Percentiles rank a stretch among this genome's conserved stretches.
Evolutionary conservation across 2,113 vertebrate genomes (phyloP).

Genomic region (Ctenomys sociabilis): DNA sequence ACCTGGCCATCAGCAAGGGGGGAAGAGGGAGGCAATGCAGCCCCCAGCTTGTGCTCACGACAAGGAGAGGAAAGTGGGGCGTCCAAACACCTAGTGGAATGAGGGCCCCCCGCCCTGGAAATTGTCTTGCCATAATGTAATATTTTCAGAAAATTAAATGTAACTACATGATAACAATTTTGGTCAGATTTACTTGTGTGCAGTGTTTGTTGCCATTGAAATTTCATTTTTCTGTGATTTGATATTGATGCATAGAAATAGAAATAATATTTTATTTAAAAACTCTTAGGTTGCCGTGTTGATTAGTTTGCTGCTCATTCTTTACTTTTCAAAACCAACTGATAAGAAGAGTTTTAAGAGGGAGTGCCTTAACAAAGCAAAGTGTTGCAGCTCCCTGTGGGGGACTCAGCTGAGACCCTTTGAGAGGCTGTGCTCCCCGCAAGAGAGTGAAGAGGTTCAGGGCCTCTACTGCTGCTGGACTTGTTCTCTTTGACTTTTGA

Average conservation of each 20-base stretch:
- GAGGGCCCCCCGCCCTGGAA: neutral
- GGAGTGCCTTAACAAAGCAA: neutral
- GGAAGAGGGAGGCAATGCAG: neutral
- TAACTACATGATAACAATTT: neutral
- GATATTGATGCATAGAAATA: neutral
- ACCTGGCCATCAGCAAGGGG: neutral
- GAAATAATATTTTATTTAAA: neutral
- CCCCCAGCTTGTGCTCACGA: neutral
- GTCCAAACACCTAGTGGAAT: neutral
- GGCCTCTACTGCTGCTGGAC: neutral
- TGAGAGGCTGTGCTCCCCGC: neutral
- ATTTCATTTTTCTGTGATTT: neutral
- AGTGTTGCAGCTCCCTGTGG: neutral
- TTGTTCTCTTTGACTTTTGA: neutral
- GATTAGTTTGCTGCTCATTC: neutral
- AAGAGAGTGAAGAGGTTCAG: neutral
- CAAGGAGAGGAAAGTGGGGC: neutral
- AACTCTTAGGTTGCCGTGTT: neutral
- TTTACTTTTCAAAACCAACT: neutral
- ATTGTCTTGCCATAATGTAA: neutral
- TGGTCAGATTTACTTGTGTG: neutral
- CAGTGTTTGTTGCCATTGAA: neutral
- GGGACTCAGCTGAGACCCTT: neutral
- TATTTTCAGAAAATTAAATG: neutral
- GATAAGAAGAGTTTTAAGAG: neutral